Conservation (phyloP, 2,797 vertebrate genomes). For the Okamejei kenojei region DNA sequence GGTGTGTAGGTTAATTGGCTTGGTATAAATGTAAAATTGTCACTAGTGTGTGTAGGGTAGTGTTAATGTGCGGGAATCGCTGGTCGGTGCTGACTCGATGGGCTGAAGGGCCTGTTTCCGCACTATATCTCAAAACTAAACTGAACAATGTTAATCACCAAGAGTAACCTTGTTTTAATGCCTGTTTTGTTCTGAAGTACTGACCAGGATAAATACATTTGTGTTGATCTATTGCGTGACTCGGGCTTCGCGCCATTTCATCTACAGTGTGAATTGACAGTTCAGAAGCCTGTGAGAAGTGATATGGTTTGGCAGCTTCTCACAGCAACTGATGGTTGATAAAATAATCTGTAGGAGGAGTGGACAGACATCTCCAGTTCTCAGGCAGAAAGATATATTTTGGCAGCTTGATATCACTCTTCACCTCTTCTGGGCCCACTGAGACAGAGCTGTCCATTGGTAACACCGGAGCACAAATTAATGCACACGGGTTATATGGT, state of each 20-base stretch:
- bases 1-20: too few species aligned
- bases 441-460: background rate
- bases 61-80: too few species aligned
- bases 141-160: background rate
- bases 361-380: conserved; percentile 5
- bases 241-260: background rate
- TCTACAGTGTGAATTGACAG: conserved; percentile 4
- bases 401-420: background rate
- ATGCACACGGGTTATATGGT: background rate
- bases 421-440: background rate
- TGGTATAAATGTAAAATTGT: too few species aligned
- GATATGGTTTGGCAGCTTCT: conserved; percentile 1
- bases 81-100: too few species aligned
- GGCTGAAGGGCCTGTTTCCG: too few species aligned
- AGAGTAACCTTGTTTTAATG: background rate
- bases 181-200: background rate
- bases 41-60: too few species aligned
- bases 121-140: too few species aligned
- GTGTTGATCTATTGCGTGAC: background rate
- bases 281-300: conserved; percentile 1
- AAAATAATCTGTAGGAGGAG: conserved; percentile 17
- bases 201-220: background rate
- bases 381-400: conserved; percentile 17
- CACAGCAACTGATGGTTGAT: conserved; percentile 21
- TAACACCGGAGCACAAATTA: background rate